Percentiles rank a stretch among this genome's conserved stretches.
Conservation (phyloP, 2,797 vertebrate species). For the Avahi laniger region DNA sequence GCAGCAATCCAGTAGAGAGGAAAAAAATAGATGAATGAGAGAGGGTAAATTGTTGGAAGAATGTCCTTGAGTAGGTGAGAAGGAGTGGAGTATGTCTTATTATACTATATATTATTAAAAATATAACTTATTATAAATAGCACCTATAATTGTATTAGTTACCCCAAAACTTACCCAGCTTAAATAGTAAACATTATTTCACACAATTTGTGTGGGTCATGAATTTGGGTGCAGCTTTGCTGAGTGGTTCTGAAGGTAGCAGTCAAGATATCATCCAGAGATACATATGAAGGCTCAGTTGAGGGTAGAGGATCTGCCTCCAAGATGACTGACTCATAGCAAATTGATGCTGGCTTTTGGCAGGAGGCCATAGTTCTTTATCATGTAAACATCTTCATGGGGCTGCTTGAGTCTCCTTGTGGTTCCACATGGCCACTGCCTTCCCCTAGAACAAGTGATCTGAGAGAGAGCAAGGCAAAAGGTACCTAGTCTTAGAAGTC, state of each 20-base stretch:
- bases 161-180: neutral
- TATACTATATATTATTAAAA: neutral
- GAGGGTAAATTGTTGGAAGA: neutral
- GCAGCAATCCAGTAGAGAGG: neutral
- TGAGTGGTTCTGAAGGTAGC: neutral
- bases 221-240: neutral
- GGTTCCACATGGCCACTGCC: neutral
- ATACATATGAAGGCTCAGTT: neutral
- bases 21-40: neutral
- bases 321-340: neutral
- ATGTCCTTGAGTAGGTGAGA: neutral
- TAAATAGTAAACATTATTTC: constrained; percentile 2
- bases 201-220: neutral
- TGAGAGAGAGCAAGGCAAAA: neutral
- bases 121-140: neutral
- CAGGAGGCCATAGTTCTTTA: neutral
- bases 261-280: neutral
- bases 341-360: neutral
- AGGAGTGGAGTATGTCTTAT: neutral
- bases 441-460: neutral
- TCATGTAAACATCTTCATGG: neutral
- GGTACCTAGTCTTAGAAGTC: neutral
- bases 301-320: neutral
- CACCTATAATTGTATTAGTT: neutral
- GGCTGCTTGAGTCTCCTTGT: neutral